Percentiles rank a stretch among this genome's conserved stretches.
Evolutionary conservation across 1,140 invertebrate species (phyloP).

Genomic region (Cherax destructor): DNA sequence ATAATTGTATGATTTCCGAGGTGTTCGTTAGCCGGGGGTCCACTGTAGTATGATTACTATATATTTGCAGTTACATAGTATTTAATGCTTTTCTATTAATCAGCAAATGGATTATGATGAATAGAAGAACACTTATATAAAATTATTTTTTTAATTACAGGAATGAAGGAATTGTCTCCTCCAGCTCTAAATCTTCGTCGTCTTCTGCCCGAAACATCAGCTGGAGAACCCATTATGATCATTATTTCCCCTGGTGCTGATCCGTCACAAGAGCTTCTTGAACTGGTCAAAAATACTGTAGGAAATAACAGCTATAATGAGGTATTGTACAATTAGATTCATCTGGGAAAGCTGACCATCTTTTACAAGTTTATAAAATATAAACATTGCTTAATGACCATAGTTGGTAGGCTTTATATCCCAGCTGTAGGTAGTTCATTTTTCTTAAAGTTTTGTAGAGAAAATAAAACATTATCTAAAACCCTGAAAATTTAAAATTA

Average conservation of each 20-base stretch:
- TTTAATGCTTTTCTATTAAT: background rate
- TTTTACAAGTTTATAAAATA: no score
- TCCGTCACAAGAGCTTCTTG: slow-evolving; percentile 86
- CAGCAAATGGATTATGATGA: background rate
- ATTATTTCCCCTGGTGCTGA: slow-evolving; percentile 86
- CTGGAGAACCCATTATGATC: slow-evolving; percentile 84
- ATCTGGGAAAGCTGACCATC: no score
- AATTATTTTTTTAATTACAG: slow-evolving; percentile 74
- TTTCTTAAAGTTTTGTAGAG: no score
- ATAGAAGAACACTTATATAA: background rate
- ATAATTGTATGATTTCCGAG: no score
- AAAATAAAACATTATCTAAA: no score
- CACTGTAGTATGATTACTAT: no score
- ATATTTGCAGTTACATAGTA: no score
- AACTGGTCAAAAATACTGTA: slow-evolving; percentile 79
- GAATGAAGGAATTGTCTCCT: slow-evolving; percentile 80
- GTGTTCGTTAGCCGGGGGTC: no score
- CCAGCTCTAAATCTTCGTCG: slow-evolving; percentile 80
- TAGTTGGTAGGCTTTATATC: no score
- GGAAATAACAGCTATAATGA: slow-evolving; percentile 80
- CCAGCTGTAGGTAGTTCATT: no score
- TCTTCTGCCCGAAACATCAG: slow-evolving; percentile 79
- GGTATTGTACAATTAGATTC: slow-evolving; percentile 74
- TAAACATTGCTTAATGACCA: no score
- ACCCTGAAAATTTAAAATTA: no score